A percentile compares a stretch with the other conserved stretches of the same genome.
Conservation (phyloP, 2,113 vertebrate species). For the Hemichromis elongatus region DNA sequence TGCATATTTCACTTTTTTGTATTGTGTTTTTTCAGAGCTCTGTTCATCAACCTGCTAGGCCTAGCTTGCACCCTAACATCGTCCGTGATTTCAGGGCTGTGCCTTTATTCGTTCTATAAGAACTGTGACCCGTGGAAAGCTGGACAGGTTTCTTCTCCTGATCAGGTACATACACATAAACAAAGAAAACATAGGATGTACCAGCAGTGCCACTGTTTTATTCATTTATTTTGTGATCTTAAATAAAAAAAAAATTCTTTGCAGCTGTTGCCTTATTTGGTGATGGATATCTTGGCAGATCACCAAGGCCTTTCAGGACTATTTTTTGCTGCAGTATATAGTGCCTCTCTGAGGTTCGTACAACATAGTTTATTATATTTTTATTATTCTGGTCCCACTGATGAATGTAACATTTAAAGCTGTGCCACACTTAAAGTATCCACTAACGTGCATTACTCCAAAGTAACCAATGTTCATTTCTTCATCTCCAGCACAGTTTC, state of each 20-base stretch:
- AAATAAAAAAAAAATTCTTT: no score
- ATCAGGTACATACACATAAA: constrained; percentile 78
- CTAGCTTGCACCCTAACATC: constrained; percentile 79
- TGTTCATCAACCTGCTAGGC: constrained; percentile 86
- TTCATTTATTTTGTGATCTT: background rate
- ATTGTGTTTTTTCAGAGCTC: constrained; percentile 73
- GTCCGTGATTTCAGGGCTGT: constrained; percentile 78
- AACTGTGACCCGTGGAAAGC: constrained; percentile 85
- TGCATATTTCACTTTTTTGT: background rate
- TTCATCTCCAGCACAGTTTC: no score
- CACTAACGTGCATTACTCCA: no score
- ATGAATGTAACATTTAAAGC: no score
- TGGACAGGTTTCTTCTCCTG: constrained; percentile 76
- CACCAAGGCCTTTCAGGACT: constrained; percentile 77
- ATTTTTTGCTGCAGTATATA: constrained; percentile 78
- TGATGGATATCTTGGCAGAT: constrained; percentile 71
- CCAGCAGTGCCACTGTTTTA: no score
- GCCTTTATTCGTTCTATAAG: constrained; percentile 87
- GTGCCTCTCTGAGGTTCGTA: constrained; percentile 77
- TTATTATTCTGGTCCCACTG: no score
- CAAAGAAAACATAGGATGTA: background rate
- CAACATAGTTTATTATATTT: background rate
- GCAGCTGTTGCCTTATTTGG: constrained; percentile 78
- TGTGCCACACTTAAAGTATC: no score
- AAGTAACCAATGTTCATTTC: no score